Conservation (phyloP, 2,113 vertebrate species). For the Origma solitaria region DNA sequence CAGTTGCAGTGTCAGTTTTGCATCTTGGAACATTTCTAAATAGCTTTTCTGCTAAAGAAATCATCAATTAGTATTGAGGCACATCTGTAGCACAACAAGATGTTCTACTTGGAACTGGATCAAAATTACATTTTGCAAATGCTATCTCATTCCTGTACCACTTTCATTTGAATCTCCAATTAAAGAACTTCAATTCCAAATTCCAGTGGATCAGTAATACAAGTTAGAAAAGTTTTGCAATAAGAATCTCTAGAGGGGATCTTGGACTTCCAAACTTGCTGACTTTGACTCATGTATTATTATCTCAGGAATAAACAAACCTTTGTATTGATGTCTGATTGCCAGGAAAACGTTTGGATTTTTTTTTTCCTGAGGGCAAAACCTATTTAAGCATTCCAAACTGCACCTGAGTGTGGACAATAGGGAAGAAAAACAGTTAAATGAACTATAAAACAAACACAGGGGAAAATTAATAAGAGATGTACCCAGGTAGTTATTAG, state of each 20-base stretch:
- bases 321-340: constrained; percentile 4
- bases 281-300: not conserved
- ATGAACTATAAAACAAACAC: not conserved
- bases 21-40: constrained; percentile 27
- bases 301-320: not conserved
- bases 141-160: constrained; percentile 6
- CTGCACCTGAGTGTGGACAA: not conserved
- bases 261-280: constrained; percentile 3
- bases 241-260: not conserved
- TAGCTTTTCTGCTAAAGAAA: constrained; percentile 18
- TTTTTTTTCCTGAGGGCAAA: not conserved
- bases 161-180: constrained; percentile 28
- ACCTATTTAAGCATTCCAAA: not conserved
- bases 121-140: constrained; percentile 54
- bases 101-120: constrained; percentile 50
- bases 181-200: constrained; percentile 9
- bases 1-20: not conserved
- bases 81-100: constrained; percentile 46
- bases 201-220: not conserved
- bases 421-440: not conserved
- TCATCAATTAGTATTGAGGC: constrained; percentile 53
- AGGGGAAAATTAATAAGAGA: not conserved
- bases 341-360: not conserved
- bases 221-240: constrained; percentile 35
- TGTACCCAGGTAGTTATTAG: not conserved